phyloP scores from a whole-genome alignment of 2,797 vertebrate genomes.

The Iguana delicatissima region DNA sequence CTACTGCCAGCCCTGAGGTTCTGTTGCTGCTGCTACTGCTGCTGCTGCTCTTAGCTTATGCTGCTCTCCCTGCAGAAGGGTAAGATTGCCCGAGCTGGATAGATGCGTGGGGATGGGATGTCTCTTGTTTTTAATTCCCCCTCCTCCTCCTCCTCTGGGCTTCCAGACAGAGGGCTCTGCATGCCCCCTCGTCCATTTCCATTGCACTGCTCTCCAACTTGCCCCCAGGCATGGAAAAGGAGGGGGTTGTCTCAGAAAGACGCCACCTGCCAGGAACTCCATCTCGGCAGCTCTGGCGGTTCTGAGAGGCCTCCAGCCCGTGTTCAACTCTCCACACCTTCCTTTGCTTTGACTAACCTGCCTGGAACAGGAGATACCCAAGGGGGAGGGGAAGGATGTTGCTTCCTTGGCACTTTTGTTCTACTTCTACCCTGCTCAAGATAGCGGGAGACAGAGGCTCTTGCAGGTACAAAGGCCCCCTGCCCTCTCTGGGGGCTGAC shows the following conservation, averaged over 20 bases:
- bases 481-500: not conserved
- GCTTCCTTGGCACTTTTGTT: too few species aligned
- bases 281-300: not conserved
- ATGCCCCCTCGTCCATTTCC: not conserved
- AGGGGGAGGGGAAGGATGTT: too few species aligned
- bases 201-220: not conserved
- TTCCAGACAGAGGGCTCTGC: not conserved
- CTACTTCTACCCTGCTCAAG: too few species aligned
- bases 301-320: not conserved
- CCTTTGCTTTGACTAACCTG: too few species aligned
- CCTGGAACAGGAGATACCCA: too few species aligned
- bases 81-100: conserved; percentile 72
- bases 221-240: too few species aligned
- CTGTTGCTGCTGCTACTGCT: conserved; percentile 33
- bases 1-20: conserved; percentile 60
- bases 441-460: too few species aligned
- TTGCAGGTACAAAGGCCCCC: too few species aligned
- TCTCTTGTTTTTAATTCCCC: not conserved
- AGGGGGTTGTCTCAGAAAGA: too few species aligned
- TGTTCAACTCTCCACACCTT: too few species aligned
- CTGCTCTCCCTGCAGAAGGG: conserved; percentile 71
- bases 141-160: not conserved
- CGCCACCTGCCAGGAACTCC: too few species aligned
- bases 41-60: conserved; percentile 57
- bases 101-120: conserved; percentile 45